Conservation (phyloP, 2,888 invertebrate genomes). For the Herminia tarsipennalis region DNA sequence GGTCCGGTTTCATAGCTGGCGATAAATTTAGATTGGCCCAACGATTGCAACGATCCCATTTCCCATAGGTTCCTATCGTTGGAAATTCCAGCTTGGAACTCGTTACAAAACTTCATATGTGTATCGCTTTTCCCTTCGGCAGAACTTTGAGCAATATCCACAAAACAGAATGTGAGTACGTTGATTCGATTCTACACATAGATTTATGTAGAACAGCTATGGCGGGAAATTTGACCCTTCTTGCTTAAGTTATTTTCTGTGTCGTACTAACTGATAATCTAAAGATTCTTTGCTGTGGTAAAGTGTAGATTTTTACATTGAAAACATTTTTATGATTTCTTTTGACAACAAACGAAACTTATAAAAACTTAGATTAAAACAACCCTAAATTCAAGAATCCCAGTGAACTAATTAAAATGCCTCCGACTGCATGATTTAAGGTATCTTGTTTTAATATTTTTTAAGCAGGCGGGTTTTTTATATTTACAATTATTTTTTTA, state of each 20-base stretch:
- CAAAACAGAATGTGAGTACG: conserved; percentile 16
- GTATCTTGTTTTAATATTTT: too few species aligned
- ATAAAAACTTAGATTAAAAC: too few species aligned
- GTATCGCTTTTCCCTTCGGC: conserved; percentile 12
- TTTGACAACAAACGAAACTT: too few species aligned
- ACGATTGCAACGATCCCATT: conserved; percentile 7
- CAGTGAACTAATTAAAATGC: too few species aligned
- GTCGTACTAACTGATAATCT: too few species aligned
- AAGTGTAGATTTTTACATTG: too few species aligned
- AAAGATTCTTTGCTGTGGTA: too few species aligned
- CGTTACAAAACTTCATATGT: conserved; percentile 19
- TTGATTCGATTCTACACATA: conserved; percentile 11
- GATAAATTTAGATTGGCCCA: conserved; percentile 16
- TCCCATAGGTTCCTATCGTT: conserved; percentile 15
- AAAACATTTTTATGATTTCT: too few species aligned
- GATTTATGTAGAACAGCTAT: conserved; percentile 1
- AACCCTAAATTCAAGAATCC: too few species aligned
- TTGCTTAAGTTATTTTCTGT: not conserved
- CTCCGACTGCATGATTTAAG: too few species aligned
- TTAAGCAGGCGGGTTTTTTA: too few species aligned
- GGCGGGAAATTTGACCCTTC: conserved; percentile 3
- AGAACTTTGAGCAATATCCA: conserved; percentile 16
- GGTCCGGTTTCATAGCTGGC: conserved; percentile 3
- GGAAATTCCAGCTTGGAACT: conserved; percentile 10
- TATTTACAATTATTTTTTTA: too few species aligned